A percentile compares a stretch with the other conserved stretches of the same genome.
These are phyloP conservation scores for Drusus annulatus DNA, from an alignment of 1,140 invertebrate genomes.

Conservation along the genomic window DNA sequence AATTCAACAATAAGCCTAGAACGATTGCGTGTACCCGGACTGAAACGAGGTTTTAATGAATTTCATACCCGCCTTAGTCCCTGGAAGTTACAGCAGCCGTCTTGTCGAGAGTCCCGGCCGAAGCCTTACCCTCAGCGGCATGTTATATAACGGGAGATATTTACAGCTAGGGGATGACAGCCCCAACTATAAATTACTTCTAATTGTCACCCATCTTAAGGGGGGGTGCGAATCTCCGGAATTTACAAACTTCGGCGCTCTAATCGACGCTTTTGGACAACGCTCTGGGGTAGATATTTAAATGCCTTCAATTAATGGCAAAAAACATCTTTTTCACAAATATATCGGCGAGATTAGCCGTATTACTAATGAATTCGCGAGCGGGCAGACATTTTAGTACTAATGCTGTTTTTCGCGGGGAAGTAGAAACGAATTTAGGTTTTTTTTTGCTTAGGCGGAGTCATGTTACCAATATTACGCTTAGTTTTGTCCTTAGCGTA, in stretches of 20 bases:
- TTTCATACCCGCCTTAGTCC: background rate
- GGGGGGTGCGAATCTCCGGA: background rate
- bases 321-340: background rate
- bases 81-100: no score
- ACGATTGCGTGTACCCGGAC: background rate
- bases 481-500: no score
- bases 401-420: no score
- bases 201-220: constrained; percentile 18
- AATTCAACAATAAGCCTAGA: background rate
- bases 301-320: background rate
- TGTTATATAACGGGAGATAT: background rate
- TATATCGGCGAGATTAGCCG: no score
- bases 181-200: constrained; percentile 15
- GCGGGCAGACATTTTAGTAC: no score
- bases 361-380: no score
- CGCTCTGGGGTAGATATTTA: background rate
- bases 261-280: constrained; percentile 1
- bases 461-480: no score
- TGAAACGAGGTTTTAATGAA: constrained; percentile 12
- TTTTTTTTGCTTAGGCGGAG: no score
- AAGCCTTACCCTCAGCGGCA: background rate
- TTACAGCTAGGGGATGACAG: constrained; percentile 13
- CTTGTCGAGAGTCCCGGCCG: no score
- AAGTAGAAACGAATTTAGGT: no score
- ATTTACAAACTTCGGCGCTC: constrained; percentile 9